phyloP scores from a whole-genome alignment of 2,888 invertebrate species.

The Tinea trinotella region DNA sequence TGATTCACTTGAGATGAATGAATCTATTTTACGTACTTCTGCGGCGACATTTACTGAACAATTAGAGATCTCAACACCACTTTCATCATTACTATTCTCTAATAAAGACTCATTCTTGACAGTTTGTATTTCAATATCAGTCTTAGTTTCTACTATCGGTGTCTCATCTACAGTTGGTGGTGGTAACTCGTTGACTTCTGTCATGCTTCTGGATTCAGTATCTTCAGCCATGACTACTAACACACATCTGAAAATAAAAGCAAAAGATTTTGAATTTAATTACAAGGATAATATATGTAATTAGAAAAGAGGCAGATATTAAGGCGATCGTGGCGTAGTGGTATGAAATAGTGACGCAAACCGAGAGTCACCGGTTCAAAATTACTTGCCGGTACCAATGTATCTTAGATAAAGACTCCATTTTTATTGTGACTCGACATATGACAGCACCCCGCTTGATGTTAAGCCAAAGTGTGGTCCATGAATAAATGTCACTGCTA shows the following conservation, averaged over 20 bases:
- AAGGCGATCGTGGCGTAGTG: too few relatives aligned
- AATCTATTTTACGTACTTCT: slow-evolving; percentile 28
- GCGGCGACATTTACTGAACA: slow-evolving; percentile 28
- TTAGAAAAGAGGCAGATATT: too few relatives aligned
- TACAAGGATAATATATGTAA: too few relatives aligned
- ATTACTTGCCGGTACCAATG: too few relatives aligned
- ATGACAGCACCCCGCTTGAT: too few relatives aligned
- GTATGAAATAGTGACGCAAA: too few relatives aligned
- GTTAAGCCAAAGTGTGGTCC: too few relatives aligned
- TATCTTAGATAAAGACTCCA: too few relatives aligned
- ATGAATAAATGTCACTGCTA: too few relatives aligned
- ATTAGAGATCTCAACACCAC: slow-evolving; percentile 36
- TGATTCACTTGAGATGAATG: slow-evolving; percentile 40
- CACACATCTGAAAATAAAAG: slow-evolving; percentile 62
- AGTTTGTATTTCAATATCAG: slow-evolving; percentile 28
- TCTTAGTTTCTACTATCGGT: slow-evolving; percentile 30
- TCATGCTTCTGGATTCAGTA: slow-evolving; percentile 22
- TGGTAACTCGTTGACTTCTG: slow-evolving; percentile 10
- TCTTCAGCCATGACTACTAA: slow-evolving; percentile 54
- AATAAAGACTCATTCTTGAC: slow-evolving; percentile 33
- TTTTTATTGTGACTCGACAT: too few relatives aligned
- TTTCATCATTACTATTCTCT: slow-evolving; percentile 38
- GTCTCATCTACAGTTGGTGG: slow-evolving; percentile 25
- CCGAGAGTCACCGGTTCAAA: too few relatives aligned
- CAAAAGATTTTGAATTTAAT: slow-evolving; percentile 23